phyloP scores from a whole-genome alignment of 2,797 vertebrate genomes.

The Melanotaenia boesemani region DNA sequence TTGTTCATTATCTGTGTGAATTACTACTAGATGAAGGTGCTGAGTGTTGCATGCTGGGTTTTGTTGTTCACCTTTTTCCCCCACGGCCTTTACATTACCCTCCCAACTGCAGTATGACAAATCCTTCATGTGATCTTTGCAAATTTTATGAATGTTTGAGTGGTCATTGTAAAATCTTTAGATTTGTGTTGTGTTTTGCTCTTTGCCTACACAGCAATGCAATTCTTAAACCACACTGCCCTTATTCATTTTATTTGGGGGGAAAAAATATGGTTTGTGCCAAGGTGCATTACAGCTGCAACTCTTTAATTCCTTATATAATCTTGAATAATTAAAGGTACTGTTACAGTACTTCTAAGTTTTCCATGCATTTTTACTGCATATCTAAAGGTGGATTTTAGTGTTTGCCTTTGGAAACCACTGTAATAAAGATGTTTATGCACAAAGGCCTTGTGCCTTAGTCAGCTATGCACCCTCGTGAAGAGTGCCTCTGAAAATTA shows the following conservation, averaged over 20 bases:
- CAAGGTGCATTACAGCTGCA: slow-evolving; percentile 77
- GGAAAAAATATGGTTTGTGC: slow-evolving; percentile 67
- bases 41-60: slow-evolving; percentile 78
- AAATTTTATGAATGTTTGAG: slow-evolving; percentile 56
- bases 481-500: slow-evolving; percentile 77
- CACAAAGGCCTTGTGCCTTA: slow-evolving; percentile 77
- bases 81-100: slow-evolving; percentile 37
- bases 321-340: slow-evolving; percentile 58
- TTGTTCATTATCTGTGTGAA: slow-evolving; percentile 69
- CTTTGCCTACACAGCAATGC: slow-evolving; percentile 65
- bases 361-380: slow-evolving; percentile 70
- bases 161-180: slow-evolving; percentile 61
- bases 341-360: slow-evolving; percentile 42
- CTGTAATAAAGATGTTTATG: slow-evolving; percentile 74
- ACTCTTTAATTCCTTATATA: slow-evolving; percentile 60
- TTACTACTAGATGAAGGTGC: slow-evolving; percentile 73
- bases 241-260: slow-evolving; percentile 55
- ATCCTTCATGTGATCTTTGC: slow-evolving; percentile 51
- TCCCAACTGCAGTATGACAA: slow-evolving; percentile 62
- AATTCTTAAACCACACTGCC: slow-evolving; percentile 76
- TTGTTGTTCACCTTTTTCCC: slow-evolving; percentile 38
- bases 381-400: slow-evolving; percentile 63
- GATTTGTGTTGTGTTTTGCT: slow-evolving; percentile 66
- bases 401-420: slow-evolving; percentile 69
- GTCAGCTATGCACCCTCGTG: slow-evolving; percentile 78